These are phyloP conservation scores for Acleris emargana DNA, from an alignment of 2,888 invertebrate genomes.

Conservation along the genomic window DNA sequence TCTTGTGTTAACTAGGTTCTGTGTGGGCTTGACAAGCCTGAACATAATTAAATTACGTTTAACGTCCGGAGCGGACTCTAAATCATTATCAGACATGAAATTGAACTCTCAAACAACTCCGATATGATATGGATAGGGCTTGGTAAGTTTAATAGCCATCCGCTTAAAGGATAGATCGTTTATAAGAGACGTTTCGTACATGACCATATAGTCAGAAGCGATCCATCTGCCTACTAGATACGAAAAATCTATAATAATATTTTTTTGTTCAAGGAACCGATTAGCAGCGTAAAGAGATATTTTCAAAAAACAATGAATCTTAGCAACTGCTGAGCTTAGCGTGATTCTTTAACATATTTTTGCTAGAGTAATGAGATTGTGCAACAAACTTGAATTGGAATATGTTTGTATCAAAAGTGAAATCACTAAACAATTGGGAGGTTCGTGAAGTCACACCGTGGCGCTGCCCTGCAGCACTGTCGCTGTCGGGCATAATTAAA, in stretches of 20 bases:
- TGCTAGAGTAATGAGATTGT: background rate
- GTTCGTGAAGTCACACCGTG: slow-evolving; percentile 41
- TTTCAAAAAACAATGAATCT: too few relatives aligned
- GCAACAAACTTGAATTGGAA: background rate
- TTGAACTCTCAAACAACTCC: slow-evolving; percentile 49
- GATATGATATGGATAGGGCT: slow-evolving; percentile 44
- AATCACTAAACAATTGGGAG: slow-evolving; percentile 24
- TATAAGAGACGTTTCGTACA: slow-evolving; percentile 8
- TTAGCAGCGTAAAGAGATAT: too few relatives aligned
- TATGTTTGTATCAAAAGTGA: slow-evolving; percentile 1
- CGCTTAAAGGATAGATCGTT: slow-evolving; percentile 9
- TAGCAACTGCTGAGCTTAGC: too few relatives aligned
- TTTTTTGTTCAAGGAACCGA: too few relatives aligned
- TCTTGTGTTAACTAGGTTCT: slow-evolving; percentile 72
- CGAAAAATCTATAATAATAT: too few relatives aligned
- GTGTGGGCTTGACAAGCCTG: slow-evolving; percentile 75
- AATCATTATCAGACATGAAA: slow-evolving; percentile 66
- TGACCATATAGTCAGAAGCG: slow-evolving; percentile 3
- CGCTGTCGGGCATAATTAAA: slow-evolving; percentile 70
- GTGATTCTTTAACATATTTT: background rate
- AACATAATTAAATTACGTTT: slow-evolving; percentile 77
- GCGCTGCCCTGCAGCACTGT: slow-evolving; percentile 51
- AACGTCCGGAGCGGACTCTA: slow-evolving; percentile 64
- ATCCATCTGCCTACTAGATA: background rate
- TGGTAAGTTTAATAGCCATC: slow-evolving; percentile 15